Conservation (phyloP, 2,113 vertebrate species). For the Xiphophorus hellerii region DNA sequence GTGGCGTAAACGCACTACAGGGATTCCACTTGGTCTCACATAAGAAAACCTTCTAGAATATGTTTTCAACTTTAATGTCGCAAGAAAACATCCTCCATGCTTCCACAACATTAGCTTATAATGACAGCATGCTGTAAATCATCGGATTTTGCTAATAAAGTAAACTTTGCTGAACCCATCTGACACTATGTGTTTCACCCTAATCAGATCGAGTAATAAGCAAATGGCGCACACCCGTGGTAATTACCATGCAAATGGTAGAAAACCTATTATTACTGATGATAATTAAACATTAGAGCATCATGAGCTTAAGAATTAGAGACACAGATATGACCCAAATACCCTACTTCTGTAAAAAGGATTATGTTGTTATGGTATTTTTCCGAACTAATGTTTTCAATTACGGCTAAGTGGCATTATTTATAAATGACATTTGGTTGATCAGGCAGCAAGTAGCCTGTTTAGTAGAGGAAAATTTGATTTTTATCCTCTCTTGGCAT, state of each 20-base stretch:
- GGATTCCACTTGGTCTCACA: background rate
- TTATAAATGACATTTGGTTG: slow-evolving; percentile 69
- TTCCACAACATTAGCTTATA: slow-evolving; percentile 26
- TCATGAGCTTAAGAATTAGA: slow-evolving; percentile 60
- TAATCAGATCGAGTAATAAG: slow-evolving; percentile 56
- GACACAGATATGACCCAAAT: slow-evolving; percentile 77
- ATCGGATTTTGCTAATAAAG: slow-evolving; percentile 52
- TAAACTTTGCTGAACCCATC: slow-evolving; percentile 21
- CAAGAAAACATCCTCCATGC: slow-evolving; percentile 1
- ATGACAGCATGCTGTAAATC: slow-evolving; percentile 38
- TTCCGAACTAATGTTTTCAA: slow-evolving; percentile 61
- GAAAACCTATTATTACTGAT: slow-evolving; percentile 46
- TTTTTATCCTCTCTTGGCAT: slow-evolving; percentile 52
- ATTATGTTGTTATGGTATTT: slow-evolving; percentile 66
- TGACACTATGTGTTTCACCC: slow-evolving; percentile 35
- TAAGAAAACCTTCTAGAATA: background rate
- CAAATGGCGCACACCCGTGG: slow-evolving; percentile 43
- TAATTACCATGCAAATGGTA: slow-evolving; percentile 70
- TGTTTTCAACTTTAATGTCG: background rate
- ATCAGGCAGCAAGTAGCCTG: slow-evolving; percentile 68
- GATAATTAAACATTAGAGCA: slow-evolving; percentile 64
- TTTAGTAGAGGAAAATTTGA: slow-evolving; percentile 57
- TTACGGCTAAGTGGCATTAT: slow-evolving; percentile 78
- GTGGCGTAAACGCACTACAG: background rate
- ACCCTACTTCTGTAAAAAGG: slow-evolving; percentile 61